Conservation (phyloP, 2,888 invertebrate genomes). For the Busseola fusca region DNA sequence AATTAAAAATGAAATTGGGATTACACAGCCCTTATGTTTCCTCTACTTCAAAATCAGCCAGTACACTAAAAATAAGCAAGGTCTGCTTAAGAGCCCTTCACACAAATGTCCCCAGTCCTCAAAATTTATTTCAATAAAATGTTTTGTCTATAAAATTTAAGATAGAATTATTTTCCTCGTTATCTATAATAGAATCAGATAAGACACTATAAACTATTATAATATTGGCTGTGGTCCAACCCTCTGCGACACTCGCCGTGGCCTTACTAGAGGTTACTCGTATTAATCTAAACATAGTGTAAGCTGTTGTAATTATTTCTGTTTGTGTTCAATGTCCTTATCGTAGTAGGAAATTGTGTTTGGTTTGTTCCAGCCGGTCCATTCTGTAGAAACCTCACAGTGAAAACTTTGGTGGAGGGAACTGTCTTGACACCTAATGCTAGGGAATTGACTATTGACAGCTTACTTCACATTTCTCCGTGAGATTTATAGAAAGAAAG, state of each 20-base stretch:
- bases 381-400: too few relatives aligned
- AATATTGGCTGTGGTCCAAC: conserved; percentile 80
- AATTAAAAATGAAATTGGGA: too few relatives aligned
- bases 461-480: too few relatives aligned
- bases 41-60: background rate
- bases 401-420: too few relatives aligned
- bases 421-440: too few relatives aligned
- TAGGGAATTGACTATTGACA: too few relatives aligned
- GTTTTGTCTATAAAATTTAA: conserved; percentile 47
- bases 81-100: background rate
- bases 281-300: conserved; percentile 77
- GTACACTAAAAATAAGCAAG: background rate
- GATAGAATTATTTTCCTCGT: conserved; percentile 54
- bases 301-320: conserved; percentile 62
- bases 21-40: background rate
- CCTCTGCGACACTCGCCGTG: conserved; percentile 80
- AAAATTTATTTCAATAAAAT: conserved; percentile 5
- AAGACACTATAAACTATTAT: conserved; percentile 63
- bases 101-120: background rate
- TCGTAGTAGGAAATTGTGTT: conserved; percentile 3
- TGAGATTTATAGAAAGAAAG: too few relatives aligned
- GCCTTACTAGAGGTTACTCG: conserved; percentile 83
- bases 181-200: conserved; percentile 66
- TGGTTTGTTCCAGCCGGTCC: background rate
- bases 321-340: conserved; percentile 49